These are phyloP conservation scores for Oryzias sinensis DNA, from an alignment of 2,797 vertebrate species.

Conservation along the genomic window DNA sequence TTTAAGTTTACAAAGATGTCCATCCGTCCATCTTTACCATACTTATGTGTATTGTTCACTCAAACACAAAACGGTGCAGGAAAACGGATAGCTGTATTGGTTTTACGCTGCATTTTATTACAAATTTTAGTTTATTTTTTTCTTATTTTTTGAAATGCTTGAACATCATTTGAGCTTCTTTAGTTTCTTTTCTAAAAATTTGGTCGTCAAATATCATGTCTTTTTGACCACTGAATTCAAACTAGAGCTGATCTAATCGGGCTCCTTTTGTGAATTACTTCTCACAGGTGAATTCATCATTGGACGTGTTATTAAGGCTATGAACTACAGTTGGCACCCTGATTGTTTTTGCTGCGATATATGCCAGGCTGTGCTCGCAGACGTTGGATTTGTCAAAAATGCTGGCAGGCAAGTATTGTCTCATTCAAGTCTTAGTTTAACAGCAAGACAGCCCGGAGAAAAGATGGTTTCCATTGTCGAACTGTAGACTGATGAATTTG, in stretches of 20 bases:
- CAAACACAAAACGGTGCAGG: too few relatives aligned
- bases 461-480: conserved; percentile 22
- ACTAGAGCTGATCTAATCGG: conserved; percentile 21
- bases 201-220: background rate
- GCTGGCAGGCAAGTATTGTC: conserved; percentile 87
- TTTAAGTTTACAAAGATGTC: too few relatives aligned
- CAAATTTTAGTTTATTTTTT: background rate
- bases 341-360: conserved; percentile 97
- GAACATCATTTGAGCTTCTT: background rate
- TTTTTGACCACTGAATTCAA: background rate
- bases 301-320: conserved; percentile 98
- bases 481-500: conserved; percentile 11
- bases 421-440: conserved; percentile 37
- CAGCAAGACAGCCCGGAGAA: conserved; percentile 29
- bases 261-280: conserved; percentile 35
- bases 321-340: conserved; percentile 99
- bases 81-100: too few relatives aligned
- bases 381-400: conserved; percentile 98
- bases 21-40: too few relatives aligned
- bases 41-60: too few relatives aligned
- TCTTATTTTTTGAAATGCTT: background rate
- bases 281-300: conserved; percentile 95
- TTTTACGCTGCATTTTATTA: background rate
- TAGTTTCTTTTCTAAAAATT: background rate
- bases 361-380: conserved; percentile 91